Percentiles rank a stretch among this genome's conserved stretches.
phyloP scores from a whole-genome alignment of 1,140 invertebrate genomes.

The Oryzaephilus surinamensis region DNA sequence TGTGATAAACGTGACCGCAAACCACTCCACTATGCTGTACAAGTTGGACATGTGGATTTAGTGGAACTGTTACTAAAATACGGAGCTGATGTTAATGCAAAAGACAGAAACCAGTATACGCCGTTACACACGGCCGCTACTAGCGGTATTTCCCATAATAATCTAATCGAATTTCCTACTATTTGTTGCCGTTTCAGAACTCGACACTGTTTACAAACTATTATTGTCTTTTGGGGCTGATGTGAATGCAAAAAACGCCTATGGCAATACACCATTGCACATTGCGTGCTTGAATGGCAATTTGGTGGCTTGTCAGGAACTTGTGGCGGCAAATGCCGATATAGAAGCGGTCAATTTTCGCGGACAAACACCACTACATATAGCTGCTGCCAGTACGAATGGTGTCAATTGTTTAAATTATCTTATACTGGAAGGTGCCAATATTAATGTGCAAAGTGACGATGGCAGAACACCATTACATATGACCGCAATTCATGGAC shows the following conservation, averaged over 20 bases:
- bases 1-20: slow-evolving; percentile 53
- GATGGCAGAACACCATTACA: slow-evolving; percentile 56
- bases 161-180: slow-evolving; percentile 1
- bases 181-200: too few relatives aligned
- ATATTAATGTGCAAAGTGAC: slow-evolving; percentile 46
- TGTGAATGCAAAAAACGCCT: slow-evolving; percentile 45
- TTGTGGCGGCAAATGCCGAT: slow-evolving; percentile 39
- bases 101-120: slow-evolving; percentile 37
- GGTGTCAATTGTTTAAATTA: slow-evolving; percentile 51
- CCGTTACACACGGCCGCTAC: slow-evolving; percentile 56
- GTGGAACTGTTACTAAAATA: slow-evolving; percentile 81
- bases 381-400: slow-evolving; percentile 50
- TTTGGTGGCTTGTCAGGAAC: slow-evolving; percentile 40
- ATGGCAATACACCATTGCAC: slow-evolving; percentile 53
- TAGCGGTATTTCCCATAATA: slow-evolving; percentile 34
- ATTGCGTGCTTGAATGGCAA: slow-evolving; percentile 54
- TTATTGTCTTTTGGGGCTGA: slow-evolving; percentile 46
- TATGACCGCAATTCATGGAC: slow-evolving; percentile 55
- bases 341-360: slow-evolving; percentile 38
- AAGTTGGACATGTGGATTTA: slow-evolving; percentile 91
- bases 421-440: slow-evolving; percentile 43
- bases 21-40: slow-evolving; percentile 86
- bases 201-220: slow-evolving; percentile 28
- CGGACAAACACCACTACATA: slow-evolving; percentile 50
- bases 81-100: slow-evolving; percentile 69